Evolutionary conservation across 2,888 invertebrate species (phyloP).

Genomic region (Tanytarsus gracilentus): DNA sequence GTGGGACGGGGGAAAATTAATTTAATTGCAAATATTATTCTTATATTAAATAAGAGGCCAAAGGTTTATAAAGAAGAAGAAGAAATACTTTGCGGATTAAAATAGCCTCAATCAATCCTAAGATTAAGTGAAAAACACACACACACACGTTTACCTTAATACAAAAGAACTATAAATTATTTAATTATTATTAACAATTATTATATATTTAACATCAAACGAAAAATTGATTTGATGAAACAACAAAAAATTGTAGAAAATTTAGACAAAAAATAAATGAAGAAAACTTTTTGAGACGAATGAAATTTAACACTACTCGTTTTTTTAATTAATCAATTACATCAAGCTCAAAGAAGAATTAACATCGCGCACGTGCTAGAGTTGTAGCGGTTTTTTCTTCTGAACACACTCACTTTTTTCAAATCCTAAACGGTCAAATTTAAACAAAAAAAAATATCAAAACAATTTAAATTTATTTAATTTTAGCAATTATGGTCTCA

Average conservation of each 20-base stretch:
- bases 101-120: conserved; percentile 7
- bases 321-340: too few relatives aligned
- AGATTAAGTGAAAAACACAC: conserved; percentile 18
- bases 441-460: too few relatives aligned
- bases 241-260: conserved; percentile 8
- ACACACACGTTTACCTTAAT: conserved; percentile 15
- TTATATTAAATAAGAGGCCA: background rate
- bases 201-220: too few relatives aligned
- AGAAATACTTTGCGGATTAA: background rate
- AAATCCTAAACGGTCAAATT: too few relatives aligned
- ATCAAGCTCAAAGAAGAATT: too few relatives aligned
- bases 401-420: too few relatives aligned
- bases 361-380: too few relatives aligned
- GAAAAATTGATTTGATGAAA: too few relatives aligned
- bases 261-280: background rate
- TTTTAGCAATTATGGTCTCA: too few relatives aligned
- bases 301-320: background rate
- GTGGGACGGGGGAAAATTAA: too few relatives aligned
- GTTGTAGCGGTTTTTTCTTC: too few relatives aligned
- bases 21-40: background rate
- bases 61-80: background rate
- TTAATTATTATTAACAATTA: conserved; percentile 3
- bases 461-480: too few relatives aligned
- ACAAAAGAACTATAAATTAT: conserved; percentile 12
- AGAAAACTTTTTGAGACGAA: conserved; percentile 10